These are phyloP conservation scores for Cyanoderma ruficeps DNA, from an alignment of 2,113 vertebrate species.

Conservation along the genomic window DNA sequence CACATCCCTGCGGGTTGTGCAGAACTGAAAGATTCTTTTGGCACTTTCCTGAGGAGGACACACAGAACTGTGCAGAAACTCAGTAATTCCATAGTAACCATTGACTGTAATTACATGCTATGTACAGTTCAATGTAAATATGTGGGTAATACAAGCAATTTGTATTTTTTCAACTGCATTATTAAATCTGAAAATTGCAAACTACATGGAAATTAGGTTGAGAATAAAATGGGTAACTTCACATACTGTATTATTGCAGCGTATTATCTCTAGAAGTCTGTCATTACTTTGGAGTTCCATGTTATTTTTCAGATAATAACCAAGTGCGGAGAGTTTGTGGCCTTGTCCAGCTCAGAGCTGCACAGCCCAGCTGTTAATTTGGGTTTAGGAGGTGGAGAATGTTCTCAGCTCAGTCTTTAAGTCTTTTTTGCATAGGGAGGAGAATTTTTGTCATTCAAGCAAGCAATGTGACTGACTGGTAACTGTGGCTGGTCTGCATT, in stretches of 20 bases:
- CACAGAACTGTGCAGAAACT: constrained; percentile 16
- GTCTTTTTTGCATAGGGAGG: neutral
- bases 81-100: constrained; percentile 29
- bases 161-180: constrained; percentile 30
- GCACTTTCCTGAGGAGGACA: neutral
- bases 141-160: constrained; percentile 48
- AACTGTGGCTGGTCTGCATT: neutral
- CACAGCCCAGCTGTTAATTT: neutral
- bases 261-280: constrained; percentile 35
- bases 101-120: constrained; percentile 52
- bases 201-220: constrained; percentile 60
- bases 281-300: constrained; percentile 55
- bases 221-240: constrained; percentile 61
- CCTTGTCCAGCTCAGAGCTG: neutral
- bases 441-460: neutral
- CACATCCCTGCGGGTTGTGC: neutral
- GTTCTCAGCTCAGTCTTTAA: neutral
- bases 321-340: neutral
- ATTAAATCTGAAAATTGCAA: constrained; percentile 62
- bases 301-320: constrained; percentile 30
- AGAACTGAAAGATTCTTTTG: neutral
- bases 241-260: neutral
- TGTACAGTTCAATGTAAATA: constrained; percentile 33
- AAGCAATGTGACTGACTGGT: neutral
- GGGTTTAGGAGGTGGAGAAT: neutral